phyloP scores from a whole-genome alignment of 2,888 invertebrate genomes.

The Drosophila bunnanda region DNA sequence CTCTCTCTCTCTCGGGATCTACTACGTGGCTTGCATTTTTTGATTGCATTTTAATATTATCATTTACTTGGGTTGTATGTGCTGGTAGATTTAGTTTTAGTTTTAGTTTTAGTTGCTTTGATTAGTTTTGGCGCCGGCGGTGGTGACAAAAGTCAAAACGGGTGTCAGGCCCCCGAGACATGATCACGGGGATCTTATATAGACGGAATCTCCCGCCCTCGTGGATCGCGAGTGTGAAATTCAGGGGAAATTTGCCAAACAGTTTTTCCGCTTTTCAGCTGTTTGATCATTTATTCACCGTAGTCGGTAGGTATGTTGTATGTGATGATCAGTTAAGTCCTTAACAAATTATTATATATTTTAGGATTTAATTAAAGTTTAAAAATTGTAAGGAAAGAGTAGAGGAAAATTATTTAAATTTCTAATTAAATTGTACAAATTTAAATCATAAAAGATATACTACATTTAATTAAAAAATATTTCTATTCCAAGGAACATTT shows the following conservation, averaged over 20 bases:
- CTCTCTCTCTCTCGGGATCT: slow-evolving; percentile 13
- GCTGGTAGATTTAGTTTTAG: slow-evolving; percentile 32
- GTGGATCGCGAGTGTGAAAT: slow-evolving; percentile 14
- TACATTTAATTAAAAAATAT: no score
- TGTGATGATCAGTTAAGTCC: slow-evolving; percentile 1
- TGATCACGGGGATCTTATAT: slow-evolving; percentile 52
- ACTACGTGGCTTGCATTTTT: slow-evolving; percentile 38
- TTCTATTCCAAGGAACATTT: no score
- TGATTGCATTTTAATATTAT: slow-evolving; percentile 54
- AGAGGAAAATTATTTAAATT: not conserved
- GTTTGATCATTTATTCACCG: slow-evolving; percentile 25
- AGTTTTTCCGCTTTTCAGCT: slow-evolving; percentile 22
- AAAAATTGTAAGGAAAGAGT: not conserved
- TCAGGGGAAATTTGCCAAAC: slow-evolving; percentile 34
- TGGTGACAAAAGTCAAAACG: slow-evolving; percentile 56
- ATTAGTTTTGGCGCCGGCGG: slow-evolving; percentile 63
- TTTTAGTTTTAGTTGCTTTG: slow-evolving; percentile 38
- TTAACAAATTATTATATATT: not conserved
- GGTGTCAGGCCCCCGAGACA: slow-evolving; percentile 64
- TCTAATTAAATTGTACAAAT: no score
- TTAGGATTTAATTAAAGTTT: not conserved
- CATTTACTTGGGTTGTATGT: slow-evolving; percentile 15
- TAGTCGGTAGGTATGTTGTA: not conserved
- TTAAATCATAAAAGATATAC: no score
- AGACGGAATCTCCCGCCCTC: slow-evolving; percentile 24